phyloP scores from a whole-genome alignment of 2,113 vertebrate genomes.

The Ochotona curzoniae region DNA sequence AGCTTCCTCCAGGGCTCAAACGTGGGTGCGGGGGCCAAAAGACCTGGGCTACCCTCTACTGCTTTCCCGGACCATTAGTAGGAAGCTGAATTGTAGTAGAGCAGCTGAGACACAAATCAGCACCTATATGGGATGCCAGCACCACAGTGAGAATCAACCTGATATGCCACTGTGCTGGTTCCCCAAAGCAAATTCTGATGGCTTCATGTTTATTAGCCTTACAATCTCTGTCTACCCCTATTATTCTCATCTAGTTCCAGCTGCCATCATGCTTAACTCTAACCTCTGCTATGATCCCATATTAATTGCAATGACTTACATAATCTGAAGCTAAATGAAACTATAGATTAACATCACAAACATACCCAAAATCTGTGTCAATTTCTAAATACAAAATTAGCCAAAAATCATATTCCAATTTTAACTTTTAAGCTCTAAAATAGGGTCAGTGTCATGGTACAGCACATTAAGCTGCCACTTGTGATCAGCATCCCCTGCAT shows the following conservation, averaged over 20 bases:
- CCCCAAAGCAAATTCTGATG: background rate
- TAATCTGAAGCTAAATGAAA: constrained; percentile 35
- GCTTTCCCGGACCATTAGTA: no score
- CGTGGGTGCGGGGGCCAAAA: no score
- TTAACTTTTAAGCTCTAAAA: background rate
- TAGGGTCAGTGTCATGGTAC: no score
- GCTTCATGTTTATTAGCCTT: background rate
- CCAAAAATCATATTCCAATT: background rate
- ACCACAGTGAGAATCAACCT: no score
- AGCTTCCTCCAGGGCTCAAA: background rate
- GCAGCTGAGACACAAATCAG: no score
- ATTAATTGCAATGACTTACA: background rate
- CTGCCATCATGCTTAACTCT: background rate
- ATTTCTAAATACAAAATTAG: constrained; percentile 37
- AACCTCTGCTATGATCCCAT: background rate
- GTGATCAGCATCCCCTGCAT: no score
- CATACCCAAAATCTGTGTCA: background rate
- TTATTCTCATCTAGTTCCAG: background rate
- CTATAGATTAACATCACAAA: constrained; percentile 19
- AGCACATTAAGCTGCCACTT: no score
- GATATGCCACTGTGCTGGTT: background rate
- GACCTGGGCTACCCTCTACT: no score
- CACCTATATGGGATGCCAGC: no score
- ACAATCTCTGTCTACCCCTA: background rate
- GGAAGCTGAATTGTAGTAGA: no score